Conservation (phyloP, 2,113 vertebrate genomes). For the Romanogobio albipinnatus region DNA sequence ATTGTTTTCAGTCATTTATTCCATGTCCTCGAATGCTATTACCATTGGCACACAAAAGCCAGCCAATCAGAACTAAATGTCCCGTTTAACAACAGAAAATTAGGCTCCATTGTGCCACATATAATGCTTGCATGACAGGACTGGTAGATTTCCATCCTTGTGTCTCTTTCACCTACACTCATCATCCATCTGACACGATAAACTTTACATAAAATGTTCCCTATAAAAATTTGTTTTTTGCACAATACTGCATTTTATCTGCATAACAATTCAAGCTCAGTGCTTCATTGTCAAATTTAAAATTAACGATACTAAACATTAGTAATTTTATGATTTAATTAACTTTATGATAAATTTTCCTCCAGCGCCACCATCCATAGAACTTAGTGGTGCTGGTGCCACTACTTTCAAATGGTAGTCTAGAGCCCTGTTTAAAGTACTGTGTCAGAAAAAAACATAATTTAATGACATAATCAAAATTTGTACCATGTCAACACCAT, state of each 20-base stretch:
- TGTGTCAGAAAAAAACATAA: background rate
- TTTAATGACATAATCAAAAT: background rate
- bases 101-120: conserved; percentile 38
- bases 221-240: too few relatives aligned
- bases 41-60: conserved; percentile 53
- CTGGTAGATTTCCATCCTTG: conserved; percentile 56
- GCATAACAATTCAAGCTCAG: too few relatives aligned
- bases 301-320: too few relatives aligned
- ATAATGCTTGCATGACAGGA: conserved; percentile 53
- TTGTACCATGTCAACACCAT: background rate
- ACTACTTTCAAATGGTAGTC: too few relatives aligned
- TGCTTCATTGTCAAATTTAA: too few relatives aligned
- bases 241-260: too few relatives aligned
- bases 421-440: background rate
- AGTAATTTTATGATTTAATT: too few relatives aligned
- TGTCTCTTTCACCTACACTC: background rate
- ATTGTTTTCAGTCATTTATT: conserved; percentile 62
- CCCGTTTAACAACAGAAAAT: conserved; percentile 25
- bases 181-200: background rate
- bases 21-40: conserved; percentile 58
- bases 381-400: too few relatives aligned
- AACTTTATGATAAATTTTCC: too few relatives aligned
- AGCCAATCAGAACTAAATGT: conserved; percentile 14
- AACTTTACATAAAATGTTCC: background rate
- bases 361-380: too few relatives aligned